phyloP scores from a whole-genome alignment of 2,113 vertebrate genomes.

The Forbesichthys agassizii region DNA sequence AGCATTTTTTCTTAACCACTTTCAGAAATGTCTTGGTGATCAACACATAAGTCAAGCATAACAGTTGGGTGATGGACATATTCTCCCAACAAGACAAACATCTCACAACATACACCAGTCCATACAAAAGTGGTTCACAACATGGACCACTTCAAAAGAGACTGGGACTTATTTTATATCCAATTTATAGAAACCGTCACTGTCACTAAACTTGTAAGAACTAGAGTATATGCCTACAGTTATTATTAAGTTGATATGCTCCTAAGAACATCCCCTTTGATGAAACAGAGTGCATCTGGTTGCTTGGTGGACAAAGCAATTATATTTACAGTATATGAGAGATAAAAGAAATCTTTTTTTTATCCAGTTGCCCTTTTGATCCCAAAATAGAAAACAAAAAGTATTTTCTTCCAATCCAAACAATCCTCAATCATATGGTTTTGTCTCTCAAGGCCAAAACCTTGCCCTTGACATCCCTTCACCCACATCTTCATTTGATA shows the following conservation, averaged over 20 bases:
- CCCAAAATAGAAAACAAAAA: conserved; percentile 43
- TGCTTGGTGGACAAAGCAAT: conserved; percentile 31
- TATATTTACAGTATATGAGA: conserved; percentile 57
- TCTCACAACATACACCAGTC: too few relatives aligned
- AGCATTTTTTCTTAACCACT: too few relatives aligned
- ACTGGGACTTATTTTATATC: conserved; percentile 1
- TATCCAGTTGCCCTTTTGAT: conserved; percentile 38
- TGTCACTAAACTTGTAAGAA: conserved; percentile 49
- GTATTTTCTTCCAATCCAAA: conserved; percentile 28
- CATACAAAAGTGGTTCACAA: too few relatives aligned
- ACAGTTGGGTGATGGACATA: too few relatives aligned
- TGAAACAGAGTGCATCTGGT: conserved; percentile 28
- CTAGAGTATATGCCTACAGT: conserved; percentile 23
- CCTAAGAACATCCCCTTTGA: conserved; percentile 27
- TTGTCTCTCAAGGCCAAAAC: background rate
- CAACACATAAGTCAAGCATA: too few relatives aligned
- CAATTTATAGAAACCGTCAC: conserved; percentile 35
- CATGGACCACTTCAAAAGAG: conserved; percentile 7
- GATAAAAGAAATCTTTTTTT: conserved; percentile 45
- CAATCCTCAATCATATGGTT: background rate
- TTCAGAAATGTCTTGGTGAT: too few relatives aligned
- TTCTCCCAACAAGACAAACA: too few relatives aligned
- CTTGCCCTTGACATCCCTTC: conserved; percentile 20
- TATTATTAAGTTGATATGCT: conserved; percentile 41
- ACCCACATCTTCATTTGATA: conserved; percentile 20